A percentile compares a stretch with the other conserved stretches of the same genome.
Evolutionary conservation across 2,888 invertebrate species (phyloP).

Genomic region (Leuctra nigra): DNA sequence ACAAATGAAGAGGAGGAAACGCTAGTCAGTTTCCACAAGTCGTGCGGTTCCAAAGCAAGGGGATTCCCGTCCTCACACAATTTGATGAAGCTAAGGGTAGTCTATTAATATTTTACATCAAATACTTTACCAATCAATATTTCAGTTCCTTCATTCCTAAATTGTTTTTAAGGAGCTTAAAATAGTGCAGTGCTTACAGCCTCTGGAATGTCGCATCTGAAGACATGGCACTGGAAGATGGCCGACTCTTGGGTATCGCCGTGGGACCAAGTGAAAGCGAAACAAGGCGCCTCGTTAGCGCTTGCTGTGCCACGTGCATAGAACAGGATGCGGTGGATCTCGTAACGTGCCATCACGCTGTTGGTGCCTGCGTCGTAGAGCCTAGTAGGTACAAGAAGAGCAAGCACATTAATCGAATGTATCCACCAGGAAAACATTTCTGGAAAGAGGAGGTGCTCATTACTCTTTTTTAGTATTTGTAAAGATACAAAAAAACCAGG

Average conservation of each 20-base stretch:
- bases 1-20: too few species aligned
- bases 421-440: neutral
- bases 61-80: too few species aligned
- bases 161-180: too few species aligned
- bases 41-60: too few species aligned
- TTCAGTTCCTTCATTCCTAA: too few species aligned
- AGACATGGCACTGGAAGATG: slow-evolving; percentile 95
- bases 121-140: too few species aligned
- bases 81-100: too few species aligned
- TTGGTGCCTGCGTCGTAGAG: slow-evolving; percentile 77
- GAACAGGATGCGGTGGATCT: slow-evolving; percentile 88
- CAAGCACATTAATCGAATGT: neutral
- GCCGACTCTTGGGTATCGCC: slow-evolving; percentile 82
- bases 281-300: slow-evolving; percentile 84
- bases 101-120: too few species aligned
- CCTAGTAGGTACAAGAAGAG: slow-evolving; percentile 41
- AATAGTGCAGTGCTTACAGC: slow-evolving; percentile 62
- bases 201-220: slow-evolving; percentile 90
- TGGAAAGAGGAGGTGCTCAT: too few species aligned
- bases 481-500: too few species aligned
- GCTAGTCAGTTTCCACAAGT: too few species aligned
- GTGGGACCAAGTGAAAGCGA: slow-evolving; percentile 96
- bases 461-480: too few species aligned
- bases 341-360: slow-evolving; percentile 77
- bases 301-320: slow-evolving; percentile 86